Percentiles rank a stretch among this genome's conserved stretches.
Conservation (phyloP, 2,888 invertebrate genomes). For the Cerastis leucographa region DNA sequence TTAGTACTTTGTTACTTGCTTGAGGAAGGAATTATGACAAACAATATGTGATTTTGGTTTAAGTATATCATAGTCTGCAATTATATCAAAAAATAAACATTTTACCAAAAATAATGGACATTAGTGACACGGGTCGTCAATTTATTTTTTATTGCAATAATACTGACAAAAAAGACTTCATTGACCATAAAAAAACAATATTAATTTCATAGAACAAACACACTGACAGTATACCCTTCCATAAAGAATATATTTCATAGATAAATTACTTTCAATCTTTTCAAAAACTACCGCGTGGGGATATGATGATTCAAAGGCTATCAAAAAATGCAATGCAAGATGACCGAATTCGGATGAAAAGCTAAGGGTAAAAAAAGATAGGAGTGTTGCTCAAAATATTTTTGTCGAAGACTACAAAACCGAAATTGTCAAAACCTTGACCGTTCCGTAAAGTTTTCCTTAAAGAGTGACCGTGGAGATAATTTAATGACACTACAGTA, state of each 20-base stretch:
- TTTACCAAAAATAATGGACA: too few relatives aligned
- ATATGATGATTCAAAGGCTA: too few relatives aligned
- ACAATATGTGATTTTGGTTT: neutral
- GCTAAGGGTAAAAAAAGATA: neutral
- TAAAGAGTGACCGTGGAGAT: constrained; percentile 46
- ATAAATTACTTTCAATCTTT: too few relatives aligned
- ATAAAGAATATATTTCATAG: too few relatives aligned
- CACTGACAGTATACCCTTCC: too few relatives aligned
- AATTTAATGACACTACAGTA: constrained; percentile 36
- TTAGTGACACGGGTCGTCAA: too few relatives aligned
- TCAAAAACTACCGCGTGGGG: too few relatives aligned
- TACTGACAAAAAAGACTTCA: neutral
- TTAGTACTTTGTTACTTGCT: constrained; percentile 30
- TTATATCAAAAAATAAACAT: too few relatives aligned
- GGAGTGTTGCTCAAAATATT: neutral
- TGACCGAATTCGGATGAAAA: neutral
- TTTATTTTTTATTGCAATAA: neutral
- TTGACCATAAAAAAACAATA: too few relatives aligned
- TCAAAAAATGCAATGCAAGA: neutral
- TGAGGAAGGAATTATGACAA: constrained; percentile 14
- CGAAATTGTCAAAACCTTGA: constrained; percentile 30
- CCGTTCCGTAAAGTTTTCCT: constrained; percentile 40
- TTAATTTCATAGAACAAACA: too few relatives aligned
- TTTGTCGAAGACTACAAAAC: neutral
- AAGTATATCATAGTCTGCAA: neutral